phyloP scores from a whole-genome alignment of 2,113 vertebrate genomes.

The Shinisaurus crocodilurus region DNA sequence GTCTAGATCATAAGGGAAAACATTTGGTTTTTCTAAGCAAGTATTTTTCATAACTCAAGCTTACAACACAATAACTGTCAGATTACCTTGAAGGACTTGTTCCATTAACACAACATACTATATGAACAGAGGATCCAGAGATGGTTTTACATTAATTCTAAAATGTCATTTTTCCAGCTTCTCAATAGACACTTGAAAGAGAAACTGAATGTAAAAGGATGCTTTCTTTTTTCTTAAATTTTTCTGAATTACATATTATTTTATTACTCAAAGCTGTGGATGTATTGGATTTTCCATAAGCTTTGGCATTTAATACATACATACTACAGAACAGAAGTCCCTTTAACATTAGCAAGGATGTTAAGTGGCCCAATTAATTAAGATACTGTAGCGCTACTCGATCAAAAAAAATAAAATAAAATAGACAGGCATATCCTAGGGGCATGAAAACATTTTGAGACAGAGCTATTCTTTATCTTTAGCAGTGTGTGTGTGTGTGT shows the following conservation, averaged over 20 bases:
- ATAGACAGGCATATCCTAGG: slow-evolving; percentile 57
- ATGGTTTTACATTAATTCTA: slow-evolving; percentile 38
- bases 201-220: slow-evolving; percentile 12
- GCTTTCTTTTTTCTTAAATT: slow-evolving; percentile 42
- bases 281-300: slow-evolving; percentile 28
- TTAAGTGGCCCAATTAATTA: slow-evolving; percentile 65
- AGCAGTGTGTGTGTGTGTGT: background rate
- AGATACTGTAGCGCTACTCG: slow-evolving; percentile 52
- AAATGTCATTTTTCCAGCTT: slow-evolving; percentile 43
- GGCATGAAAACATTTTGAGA: slow-evolving; percentile 61
- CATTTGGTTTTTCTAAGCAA: background rate
- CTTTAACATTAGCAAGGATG: slow-evolving; percentile 28
- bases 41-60: background rate
- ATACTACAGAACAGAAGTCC: slow-evolving; percentile 37
- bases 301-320: slow-evolving; percentile 36
- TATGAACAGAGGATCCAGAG: slow-evolving; percentile 23
- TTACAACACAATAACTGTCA: slow-evolving; percentile 22
- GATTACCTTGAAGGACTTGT: background rate
- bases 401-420: slow-evolving; percentile 57
- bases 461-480: slow-evolving; percentile 61
- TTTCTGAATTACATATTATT: slow-evolving; percentile 46
- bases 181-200: slow-evolving; percentile 21
- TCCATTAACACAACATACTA: slow-evolving; percentile 35
- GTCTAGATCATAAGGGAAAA: background rate
- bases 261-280: slow-evolving; percentile 46